Conservation (phyloP, 2,113 vertebrate species). For the Mobula hypostoma region DNA sequence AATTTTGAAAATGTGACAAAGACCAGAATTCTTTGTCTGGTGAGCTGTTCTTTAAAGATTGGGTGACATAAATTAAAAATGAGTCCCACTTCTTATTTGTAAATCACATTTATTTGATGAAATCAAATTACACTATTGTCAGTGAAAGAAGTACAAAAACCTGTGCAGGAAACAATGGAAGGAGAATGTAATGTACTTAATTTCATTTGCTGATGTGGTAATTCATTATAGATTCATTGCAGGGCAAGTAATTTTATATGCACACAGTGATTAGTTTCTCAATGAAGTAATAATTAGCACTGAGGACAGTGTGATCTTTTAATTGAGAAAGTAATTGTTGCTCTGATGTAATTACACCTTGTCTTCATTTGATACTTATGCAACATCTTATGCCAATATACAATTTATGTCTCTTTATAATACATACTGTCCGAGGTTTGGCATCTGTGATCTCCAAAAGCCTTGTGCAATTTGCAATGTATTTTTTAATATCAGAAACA, state of each 20-base stretch:
- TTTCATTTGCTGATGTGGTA: not conserved
- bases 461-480: not conserved
- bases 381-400: constrained; percentile 5
- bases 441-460: not conserved
- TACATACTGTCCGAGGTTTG: not conserved
- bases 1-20: not conserved
- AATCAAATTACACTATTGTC: not conserved
- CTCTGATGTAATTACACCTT: constrained; percentile 5
- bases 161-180: too few relatives aligned
- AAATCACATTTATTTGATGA: not conserved
- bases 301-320: constrained; percentile 5
- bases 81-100: not conserved
- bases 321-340: constrained; percentile 32
- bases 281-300: constrained; percentile 1
- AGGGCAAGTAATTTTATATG: not conserved
- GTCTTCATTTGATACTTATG: not conserved
- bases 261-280: not conserved
- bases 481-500: not conserved
- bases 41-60: not conserved
- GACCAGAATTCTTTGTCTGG: not conserved
- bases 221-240: not conserved
- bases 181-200: not conserved
- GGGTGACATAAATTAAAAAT: not conserved
- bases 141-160: not conserved
- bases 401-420: constrained; percentile 10